A percentile compares a stretch with the other conserved stretches of the same genome.
These are phyloP conservation scores for Hafferia zeledoni DNA, from an alignment of 2,797 vertebrate genomes.

Conservation along the genomic window DNA sequence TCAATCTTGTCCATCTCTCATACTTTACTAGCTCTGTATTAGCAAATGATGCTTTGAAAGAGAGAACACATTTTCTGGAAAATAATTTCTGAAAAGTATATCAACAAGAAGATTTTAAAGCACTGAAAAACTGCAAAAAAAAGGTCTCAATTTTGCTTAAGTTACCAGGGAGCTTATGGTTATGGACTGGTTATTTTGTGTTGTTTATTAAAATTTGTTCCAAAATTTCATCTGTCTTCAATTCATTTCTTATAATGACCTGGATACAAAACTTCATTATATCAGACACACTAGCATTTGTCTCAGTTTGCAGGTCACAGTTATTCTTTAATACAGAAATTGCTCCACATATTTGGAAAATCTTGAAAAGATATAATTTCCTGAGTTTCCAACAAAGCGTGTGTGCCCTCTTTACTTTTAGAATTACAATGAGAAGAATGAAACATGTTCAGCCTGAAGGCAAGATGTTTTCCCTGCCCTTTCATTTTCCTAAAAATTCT, in stretches of 20 bases:
- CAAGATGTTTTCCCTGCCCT: not conserved
- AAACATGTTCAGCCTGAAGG: not conserved
- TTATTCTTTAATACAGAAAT: not conserved
- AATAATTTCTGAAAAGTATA: not conserved
- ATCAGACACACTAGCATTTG: not conserved
- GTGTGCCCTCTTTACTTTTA: not conserved
- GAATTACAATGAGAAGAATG: not conserved
- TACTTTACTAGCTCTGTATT: not conserved
- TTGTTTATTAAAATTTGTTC: not conserved
- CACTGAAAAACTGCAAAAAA: not conserved
- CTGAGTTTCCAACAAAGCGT: not conserved
- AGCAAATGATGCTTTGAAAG: not conserved
- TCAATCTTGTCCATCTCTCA: not conserved
- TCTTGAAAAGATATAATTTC: not conserved
- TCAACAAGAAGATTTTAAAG: not conserved
- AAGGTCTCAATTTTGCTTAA: not conserved
- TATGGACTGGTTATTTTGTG: not conserved
- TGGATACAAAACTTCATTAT: not conserved
- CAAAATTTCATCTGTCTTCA: not conserved
- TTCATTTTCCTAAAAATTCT: not conserved
- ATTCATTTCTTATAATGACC: not conserved
- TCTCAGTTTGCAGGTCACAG: not conserved
- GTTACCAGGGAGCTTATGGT: not conserved
- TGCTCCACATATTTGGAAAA: not conserved
- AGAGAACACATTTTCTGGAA: not conserved